Percentiles rank a stretch among this genome's conserved stretches.
These are phyloP conservation scores for Drosophila neonasuta DNA, from an alignment of 2,888 invertebrate species.

Conservation along the genomic window DNA sequence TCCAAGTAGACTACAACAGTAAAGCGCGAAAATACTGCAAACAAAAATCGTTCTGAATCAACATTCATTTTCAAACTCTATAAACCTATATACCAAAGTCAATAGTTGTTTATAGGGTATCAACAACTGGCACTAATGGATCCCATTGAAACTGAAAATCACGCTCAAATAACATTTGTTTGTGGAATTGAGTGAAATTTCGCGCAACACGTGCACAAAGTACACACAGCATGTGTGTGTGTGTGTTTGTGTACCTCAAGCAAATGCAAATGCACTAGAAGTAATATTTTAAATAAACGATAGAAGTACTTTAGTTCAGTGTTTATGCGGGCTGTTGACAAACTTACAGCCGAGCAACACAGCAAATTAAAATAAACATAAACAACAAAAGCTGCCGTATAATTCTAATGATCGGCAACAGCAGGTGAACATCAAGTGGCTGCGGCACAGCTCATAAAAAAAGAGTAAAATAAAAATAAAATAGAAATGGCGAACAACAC, in stretches of 20 bases:
- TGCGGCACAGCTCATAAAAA: conserved; percentile 9
- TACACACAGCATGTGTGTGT: neutral
- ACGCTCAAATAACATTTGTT: conserved; percentile 20
- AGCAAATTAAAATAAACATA: conserved; percentile 17
- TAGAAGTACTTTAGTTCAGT: neutral
- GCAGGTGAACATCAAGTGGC: conserved; percentile 1
- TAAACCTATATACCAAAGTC: neutral
- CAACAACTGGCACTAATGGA: conserved; percentile 6
- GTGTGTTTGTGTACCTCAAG: no score
- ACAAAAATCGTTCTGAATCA: neutral
- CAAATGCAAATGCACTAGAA: conserved; percentile 1
- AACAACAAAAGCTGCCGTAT: conserved; percentile 7
- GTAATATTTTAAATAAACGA: conserved; percentile 10
- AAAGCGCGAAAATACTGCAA: no score
- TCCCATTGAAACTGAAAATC: conserved; percentile 8
- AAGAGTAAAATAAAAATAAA: neutral
- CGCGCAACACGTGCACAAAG: conserved; percentile 17
- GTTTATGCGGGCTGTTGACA: conserved; percentile 10
- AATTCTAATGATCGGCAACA: conserved; percentile 1
- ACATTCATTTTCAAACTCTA: neutral
- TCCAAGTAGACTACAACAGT: neutral
- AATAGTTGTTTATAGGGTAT: conserved; percentile 2
- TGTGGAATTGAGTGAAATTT: conserved; percentile 22
- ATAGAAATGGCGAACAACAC: no score
- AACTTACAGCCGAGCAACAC: neutral